Evolutionary conservation across 2,113 vertebrate species (phyloP), one percentile per base, ranked within the genome.

Genomic region (Ursus arctos): DNA sequence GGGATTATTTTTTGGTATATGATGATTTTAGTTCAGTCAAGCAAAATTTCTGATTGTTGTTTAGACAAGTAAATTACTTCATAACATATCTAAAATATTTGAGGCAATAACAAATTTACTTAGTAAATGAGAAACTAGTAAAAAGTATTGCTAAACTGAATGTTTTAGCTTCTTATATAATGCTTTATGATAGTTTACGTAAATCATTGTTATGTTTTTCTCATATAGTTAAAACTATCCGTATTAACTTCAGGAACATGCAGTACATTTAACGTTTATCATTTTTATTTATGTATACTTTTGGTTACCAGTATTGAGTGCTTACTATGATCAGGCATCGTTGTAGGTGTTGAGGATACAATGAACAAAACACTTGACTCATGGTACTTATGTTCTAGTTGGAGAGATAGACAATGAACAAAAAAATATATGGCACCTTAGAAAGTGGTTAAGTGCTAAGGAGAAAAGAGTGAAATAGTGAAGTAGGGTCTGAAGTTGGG

Each of bases 151-250:
- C 13, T 94, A 79, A 80, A 47, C 18, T 94, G 77, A 89, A 24
- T 82, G 61, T 74, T 94, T 82, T 63, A 89, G 55, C 24, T 95
- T 82, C 26, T 55, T 53, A 61, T 67, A 22, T 95, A 89, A 63
- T 89, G 33, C 53, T 95, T 84, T 57, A 49, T 16, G 43, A 43
- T 43, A 4, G 43, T 43, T 43, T 43, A 81, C 72, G 40, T 82
- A 82, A 89, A 61, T 67, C 40, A 61, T 84, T 10, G 51, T 8
- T 71, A 59, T 81, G 28, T 90, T 63, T 43, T 88, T 63, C 40
- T 95, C 19, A 61, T 72, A 63, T 76, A 65, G 65, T 90, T 74
- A 26, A 89, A 83, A 26, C 55, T 74, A 59, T 90, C 5, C 55
- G 21, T 84, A 77, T 47, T n/a, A 85, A 51, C 74, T 47, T 87